Conservation (phyloP, 23 tunicate species). For the Trididemnum clinides region DNA sequence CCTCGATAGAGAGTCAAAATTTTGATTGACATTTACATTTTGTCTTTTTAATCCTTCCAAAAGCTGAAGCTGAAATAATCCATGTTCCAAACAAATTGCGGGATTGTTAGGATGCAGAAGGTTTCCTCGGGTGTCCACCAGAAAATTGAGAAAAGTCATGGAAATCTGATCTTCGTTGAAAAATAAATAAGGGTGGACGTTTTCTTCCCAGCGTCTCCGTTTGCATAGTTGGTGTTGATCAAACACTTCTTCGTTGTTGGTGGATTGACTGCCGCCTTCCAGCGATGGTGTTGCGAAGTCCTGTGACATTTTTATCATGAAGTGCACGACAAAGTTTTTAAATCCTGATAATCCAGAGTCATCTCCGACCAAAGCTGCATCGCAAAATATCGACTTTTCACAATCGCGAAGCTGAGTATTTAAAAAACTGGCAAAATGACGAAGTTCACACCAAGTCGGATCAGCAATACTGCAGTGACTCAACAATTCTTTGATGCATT, state of each 20-base stretch:
- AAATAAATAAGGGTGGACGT: slow-evolving; percentile 62
- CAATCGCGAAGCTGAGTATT: slow-evolving; percentile 64
- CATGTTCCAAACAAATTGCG: slow-evolving; percentile 12
- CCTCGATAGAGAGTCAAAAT: slow-evolving; percentile 54
- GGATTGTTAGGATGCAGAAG: slow-evolving; percentile 49
- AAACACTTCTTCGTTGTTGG: neutral
- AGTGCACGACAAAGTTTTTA: slow-evolving; percentile 68
- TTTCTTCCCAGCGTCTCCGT: slow-evolving; percentile 67
- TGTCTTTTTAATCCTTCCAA: slow-evolving; percentile 56
- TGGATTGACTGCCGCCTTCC: neutral
- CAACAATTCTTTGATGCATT: slow-evolving; percentile 47
- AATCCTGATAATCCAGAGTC: slow-evolving; percentile 66
- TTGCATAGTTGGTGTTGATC: slow-evolving; percentile 46
- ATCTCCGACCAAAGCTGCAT: slow-evolving; percentile 29
- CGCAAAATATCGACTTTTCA: slow-evolving; percentile 71
- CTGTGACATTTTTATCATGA: slow-evolving; percentile 87
- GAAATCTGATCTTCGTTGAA: slow-evolving; percentile 70
- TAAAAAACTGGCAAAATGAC: slow-evolving; percentile 84
- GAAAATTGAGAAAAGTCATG: slow-evolving; percentile 57
- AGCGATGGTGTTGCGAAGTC: slow-evolving; percentile 90
- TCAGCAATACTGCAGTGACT: slow-evolving; percentile 42
- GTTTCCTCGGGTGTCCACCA: slow-evolving; percentile 37
- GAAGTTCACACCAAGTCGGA: slow-evolving; percentile 83
- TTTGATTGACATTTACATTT: slow-evolving; percentile 47
- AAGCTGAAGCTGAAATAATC: slow-evolving; percentile 11